A percentile compares a stretch with the other conserved stretches of the same genome.
These are phyloP conservation scores for Sesia bembeciformis DNA, from an alignment of 2,888 invertebrate species.

Conservation along the genomic window DNA sequence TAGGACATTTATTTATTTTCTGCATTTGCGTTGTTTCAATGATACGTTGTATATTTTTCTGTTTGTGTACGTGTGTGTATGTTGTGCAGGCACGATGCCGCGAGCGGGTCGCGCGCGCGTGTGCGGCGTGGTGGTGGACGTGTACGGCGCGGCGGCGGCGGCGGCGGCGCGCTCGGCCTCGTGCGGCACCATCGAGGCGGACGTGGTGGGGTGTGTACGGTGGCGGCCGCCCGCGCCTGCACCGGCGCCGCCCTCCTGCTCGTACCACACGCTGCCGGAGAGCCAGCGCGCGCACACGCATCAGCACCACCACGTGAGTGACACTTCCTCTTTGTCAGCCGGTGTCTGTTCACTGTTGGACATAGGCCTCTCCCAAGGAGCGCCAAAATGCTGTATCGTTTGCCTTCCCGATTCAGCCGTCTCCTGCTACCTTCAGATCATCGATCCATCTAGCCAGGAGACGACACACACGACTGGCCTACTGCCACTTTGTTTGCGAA, in stretches of 20 bases:
- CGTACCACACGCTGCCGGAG: slow-evolving; percentile 34
- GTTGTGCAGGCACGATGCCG: slow-evolving; percentile 4
- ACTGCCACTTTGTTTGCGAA: no score
- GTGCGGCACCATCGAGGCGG: slow-evolving; percentile 74
- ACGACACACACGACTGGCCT: no score
- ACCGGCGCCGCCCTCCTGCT: slow-evolving; percentile 13
- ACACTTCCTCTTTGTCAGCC: background rate
- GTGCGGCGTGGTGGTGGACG: slow-evolving; percentile 4
- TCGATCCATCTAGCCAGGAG: no score
- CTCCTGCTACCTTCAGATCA: no score
- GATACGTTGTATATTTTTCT: no score
- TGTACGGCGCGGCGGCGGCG: slow-evolving; percentile 6
- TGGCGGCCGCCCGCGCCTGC: slow-evolving; percentile 6
- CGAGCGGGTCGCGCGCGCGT: slow-evolving; percentile 15
- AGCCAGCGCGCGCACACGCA: slow-evolving; percentile 19
- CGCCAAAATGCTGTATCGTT: no score
- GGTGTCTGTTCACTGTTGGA: no score
- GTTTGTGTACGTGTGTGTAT: background rate
- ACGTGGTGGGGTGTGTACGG: slow-evolving; percentile 12
- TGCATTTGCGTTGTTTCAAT: no score
- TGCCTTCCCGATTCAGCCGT: no score
- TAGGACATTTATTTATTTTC: no score
- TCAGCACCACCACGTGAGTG: background rate
- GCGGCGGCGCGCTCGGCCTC: slow-evolving; percentile 64
- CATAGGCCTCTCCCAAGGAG: no score